A percentile compares a stretch with the other conserved stretches of the same genome.
These are phyloP conservation scores for Spheniscus mendiculus DNA, from an alignment of 2,113 vertebrate species.

Conservation along the genomic window DNA sequence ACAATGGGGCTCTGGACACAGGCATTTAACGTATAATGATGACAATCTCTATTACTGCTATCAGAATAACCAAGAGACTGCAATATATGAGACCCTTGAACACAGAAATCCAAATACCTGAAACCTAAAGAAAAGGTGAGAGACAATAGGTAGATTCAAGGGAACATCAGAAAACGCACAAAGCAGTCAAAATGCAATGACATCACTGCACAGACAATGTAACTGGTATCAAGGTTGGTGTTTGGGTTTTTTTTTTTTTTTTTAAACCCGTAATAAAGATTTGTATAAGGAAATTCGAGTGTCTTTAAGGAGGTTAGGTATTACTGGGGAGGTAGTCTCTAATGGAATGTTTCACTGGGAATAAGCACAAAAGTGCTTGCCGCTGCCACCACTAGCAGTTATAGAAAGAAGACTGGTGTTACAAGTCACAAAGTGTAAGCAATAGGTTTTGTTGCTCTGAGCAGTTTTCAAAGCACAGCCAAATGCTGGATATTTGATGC, in stretches of 20 bases:
- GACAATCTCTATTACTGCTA: neutral
- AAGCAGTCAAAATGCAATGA: neutral
- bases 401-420: neutral
- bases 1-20: neutral
- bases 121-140: neutral
- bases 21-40: neutral
- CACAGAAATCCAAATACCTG: neutral
- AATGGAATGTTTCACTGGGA: neutral
- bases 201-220: neutral
- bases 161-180: neutral
- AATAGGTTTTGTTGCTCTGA: neutral
- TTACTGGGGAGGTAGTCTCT: neutral
- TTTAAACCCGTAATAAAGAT: neutral
- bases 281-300: neutral
- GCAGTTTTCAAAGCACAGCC: neutral
- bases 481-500: neutral
- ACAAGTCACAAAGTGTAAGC: neutral
- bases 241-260: rapidly evolving
- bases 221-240: neutral
- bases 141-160: neutral
- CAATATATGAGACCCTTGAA: neutral
- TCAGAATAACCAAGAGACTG: neutral
- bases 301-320: neutral
- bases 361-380: neutral
- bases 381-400: neutral